Base-by-base conservation (phyloP, 2,113 vertebrate species). In the Rutilus rutilus region DNA sequence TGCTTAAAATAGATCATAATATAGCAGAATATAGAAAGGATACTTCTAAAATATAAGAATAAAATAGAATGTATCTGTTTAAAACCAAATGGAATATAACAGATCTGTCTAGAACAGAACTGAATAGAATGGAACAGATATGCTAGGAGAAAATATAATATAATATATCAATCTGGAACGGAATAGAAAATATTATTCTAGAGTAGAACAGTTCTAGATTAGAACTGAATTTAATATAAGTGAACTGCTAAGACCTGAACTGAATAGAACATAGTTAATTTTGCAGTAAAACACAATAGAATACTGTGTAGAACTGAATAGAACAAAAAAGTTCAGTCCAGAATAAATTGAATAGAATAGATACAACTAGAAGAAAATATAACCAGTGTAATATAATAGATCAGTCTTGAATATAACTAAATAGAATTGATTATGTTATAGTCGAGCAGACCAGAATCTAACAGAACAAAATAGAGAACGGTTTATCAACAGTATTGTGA, bases 401-500 rank as follows among this genome's bases (percentile, higher is more conserved):
- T 23, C 33, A 39, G 65, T 17, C 7, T 67, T 33, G 14, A 23
- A 54, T 7, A 19, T 54, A 52, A 17, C 19, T 39, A 7, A 39
- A 21, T 73, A 36, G 2, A 39, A 52, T 25, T 19, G 12, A 76
- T 69, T 15, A 39, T 69, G 36, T 39, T 39, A 39, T 6, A 39
- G 36, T 39, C 36, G 21, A 75, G 50, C 10, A 57, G 52, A 78
- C 7, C 2, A 39, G 23, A 78, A 78, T 59, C 50, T 6, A 78
- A 54, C 19, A 8, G 39, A 65, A 27, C 25, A 64, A 59, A 64
- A 45, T 42, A 27, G n/a, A 60, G 12, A 81, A 81, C n/a, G 60
- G 6, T 62, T 79, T 62, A 62, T 64, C 12, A 65, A 21, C 5
- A 11, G 54, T 39, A 60, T 79, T 78, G 52, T 79, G 77, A 81